Conservation (phyloP, 2,888 invertebrate genomes). For the Drosophila birchii region DNA sequence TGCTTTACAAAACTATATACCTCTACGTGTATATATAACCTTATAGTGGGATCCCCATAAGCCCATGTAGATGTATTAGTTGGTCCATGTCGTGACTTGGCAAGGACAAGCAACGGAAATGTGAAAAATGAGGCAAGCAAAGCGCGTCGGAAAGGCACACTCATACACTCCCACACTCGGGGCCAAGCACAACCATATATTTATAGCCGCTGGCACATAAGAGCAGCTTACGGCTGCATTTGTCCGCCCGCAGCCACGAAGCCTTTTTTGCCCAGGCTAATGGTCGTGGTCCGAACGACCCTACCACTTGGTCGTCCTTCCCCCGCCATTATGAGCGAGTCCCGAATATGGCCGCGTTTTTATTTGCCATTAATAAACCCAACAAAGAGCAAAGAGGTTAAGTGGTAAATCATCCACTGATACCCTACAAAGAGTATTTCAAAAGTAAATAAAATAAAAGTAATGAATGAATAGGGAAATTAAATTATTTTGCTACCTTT, state of each 20-base stretch:
- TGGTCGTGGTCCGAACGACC: conserved; percentile 15
- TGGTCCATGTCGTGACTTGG: conserved; percentile 31
- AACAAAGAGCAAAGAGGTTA: neutral
- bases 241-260: conserved; percentile 30
- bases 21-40: neutral
- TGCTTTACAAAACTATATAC: neutral
- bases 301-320: conserved; percentile 1
- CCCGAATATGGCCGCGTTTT: conserved; percentile 33
- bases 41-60: conserved; percentile 18
- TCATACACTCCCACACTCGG: conserved; percentile 8
- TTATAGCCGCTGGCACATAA: conserved; percentile 33
- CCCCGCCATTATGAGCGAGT: conserved; percentile 1
- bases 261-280: conserved; percentile 26
- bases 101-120: conserved; percentile 57
- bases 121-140: conserved; percentile 62
- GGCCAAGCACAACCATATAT: neutral
- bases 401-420: neutral
- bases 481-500: too few species aligned
- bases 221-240: conserved; percentile 42
- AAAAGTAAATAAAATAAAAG: neutral
- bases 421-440: neutral
- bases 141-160: conserved; percentile 34
- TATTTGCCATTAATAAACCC: conserved; percentile 35
- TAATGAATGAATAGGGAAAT: neutral
- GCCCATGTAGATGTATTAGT: conserved; percentile 38